Evolutionary conservation across 2,113 vertebrate genomes (phyloP).

Genomic region (Ptyas mucosa): DNA sequence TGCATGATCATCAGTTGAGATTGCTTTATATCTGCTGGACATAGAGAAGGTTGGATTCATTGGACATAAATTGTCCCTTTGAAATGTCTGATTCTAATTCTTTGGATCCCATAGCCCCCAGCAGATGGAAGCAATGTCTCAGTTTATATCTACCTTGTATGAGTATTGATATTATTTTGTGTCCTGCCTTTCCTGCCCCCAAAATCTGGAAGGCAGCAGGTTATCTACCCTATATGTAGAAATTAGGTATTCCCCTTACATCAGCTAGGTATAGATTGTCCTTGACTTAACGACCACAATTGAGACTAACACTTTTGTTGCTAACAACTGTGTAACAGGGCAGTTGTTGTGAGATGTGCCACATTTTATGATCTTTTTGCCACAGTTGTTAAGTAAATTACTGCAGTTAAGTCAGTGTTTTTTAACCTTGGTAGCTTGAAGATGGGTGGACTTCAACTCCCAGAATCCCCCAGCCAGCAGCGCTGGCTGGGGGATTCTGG

Average conservation of each 20-base stretch:
- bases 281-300: neutral
- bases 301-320: neutral
- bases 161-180: neutral
- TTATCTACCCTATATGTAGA: neutral
- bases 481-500: no score
- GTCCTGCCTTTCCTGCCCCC: neutral
- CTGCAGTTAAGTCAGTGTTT: no score
- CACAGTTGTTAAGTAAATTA: neutral
- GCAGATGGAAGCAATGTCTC: neutral
- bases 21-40: neutral
- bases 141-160: neutral
- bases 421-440: no score
- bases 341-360: neutral
- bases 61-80: neutral
- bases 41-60: neutral
- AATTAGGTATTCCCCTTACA: neutral
- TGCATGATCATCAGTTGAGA: neutral
- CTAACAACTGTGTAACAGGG: neutral
- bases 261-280: neutral
- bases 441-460: no score
- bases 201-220: neutral
- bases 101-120: neutral
- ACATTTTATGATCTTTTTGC: neutral
- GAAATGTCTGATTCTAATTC: neutral
- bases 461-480: no score